Base-by-base conservation (phyloP, 2,888 invertebrate genomes). In the Sylvicola cinctus region DNA sequence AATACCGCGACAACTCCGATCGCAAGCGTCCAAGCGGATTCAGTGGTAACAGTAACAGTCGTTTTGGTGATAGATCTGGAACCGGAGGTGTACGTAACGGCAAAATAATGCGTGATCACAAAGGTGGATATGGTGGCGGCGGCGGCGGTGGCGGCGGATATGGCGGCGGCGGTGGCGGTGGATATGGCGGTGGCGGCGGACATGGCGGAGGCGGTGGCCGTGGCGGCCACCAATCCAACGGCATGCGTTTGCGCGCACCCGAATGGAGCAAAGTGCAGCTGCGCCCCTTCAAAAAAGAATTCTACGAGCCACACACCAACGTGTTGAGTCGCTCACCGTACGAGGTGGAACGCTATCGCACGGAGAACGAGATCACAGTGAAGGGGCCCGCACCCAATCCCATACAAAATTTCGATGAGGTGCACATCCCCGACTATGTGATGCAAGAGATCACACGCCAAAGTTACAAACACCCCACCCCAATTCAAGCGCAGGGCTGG, bases 401-500 rank as follows among this genome's bases (percentile, higher is more conserved):
- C 4, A 75, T 83, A 38, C 69, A 78, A 48, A 63, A 63, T 41
- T 85, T 87, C 58, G 73, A 74, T 41, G 84, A 85, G 54, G 77
- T 73, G 11, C 71, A 71, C 44, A 79, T 83, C 48, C 80, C 81
- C 10, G 76, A 77, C 45, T 72, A 73, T 49, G 74, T 77, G 7
- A 68, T 69, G 60, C 62, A 66, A 37, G 68, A 67, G 42, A 68
- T 73, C 30, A 58, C 52, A 26, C 63, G 61, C 17, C 74, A 68
- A 56, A 76, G 75, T 5, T 79, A 74, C 48, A 63, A 64, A 17
- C 69, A 72, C 32, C 87, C 87, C 1, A 85, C 85, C 2, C 68
- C 81, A 1, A 84, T 85, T 46, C 85, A 87, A 57, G 72, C 80
- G 3, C 78, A 81, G 48, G 76, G 83, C 3, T 84, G 83, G 84